Evolutionary conservation across 2,888 invertebrate species (phyloP), one percentile per base, ranked within the genome.

Genomic region (Agriotes lineatus): DNA sequence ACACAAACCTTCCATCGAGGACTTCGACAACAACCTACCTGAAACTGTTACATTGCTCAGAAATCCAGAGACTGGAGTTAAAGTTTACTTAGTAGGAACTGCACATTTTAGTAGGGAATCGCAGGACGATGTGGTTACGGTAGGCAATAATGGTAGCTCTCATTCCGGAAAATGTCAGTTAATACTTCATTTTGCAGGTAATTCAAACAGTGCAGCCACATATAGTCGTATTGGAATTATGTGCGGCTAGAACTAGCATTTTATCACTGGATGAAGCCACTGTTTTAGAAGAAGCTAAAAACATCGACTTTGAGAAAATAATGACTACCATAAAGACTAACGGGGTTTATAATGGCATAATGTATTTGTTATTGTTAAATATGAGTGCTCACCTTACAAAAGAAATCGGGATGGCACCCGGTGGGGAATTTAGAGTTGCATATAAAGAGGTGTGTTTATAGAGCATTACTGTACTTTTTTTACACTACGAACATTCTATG

Each of bases 91-190:
- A 67, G 92, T 99, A 33, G 99, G 99, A 52, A 99, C 99, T n/a
- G 98, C 98, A 42, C 99, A 99, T 86, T 99, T 99, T 83, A 98
- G 98, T 81, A 86, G 90, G 79, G 94, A 97, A 84, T 97, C 97
- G 74, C 97, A 97, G 84, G 92, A 96, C 77, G 99, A 99, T 88
- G 99, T 99, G 12, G 90, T 93, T n/a, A 87, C 90, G 87, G 79
- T 76, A 69, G 7, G 12, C 2, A 14, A 2, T 16, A 9, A 7
- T 2, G 2, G 5, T 2, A 12, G 1, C 6, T 9, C 93, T 66
- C 60, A 48, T 56, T 63, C 33, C 64, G 35, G 6, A 60, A 10
- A 44, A 30, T 60, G 37, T 19, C 66, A 18, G n/a, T 39, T 39
- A 12, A n/a, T 42, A 7, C 42, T 16, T 1, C 2, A n/a, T 42